Evolutionary conservation across 2,113 vertebrate species (phyloP).

Genomic region (Sitta europaea): DNA sequence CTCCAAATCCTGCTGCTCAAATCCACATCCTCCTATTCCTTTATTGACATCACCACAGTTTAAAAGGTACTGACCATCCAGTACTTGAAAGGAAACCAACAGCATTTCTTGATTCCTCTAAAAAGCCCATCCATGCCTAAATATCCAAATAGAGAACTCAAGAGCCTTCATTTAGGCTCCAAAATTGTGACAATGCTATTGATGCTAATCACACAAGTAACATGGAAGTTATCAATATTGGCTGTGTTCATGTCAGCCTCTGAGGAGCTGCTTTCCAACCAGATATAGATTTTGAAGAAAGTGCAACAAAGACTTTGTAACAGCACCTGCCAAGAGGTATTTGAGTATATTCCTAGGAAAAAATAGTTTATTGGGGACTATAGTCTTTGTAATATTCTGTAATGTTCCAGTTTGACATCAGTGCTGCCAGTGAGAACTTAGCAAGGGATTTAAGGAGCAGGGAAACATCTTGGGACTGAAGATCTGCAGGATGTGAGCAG

Average conservation of each 20-base stretch:
- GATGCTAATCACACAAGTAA: background rate
- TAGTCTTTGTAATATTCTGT: background rate
- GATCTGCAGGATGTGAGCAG: conserved; percentile 3
- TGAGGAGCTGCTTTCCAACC: background rate
- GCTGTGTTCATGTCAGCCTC: background rate
- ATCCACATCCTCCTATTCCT: background rate
- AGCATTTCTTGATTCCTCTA: background rate
- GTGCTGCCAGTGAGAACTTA: conserved; percentile 59
- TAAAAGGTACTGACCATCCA: background rate
- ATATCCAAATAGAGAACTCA: background rate
- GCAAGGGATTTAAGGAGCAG: conserved; percentile 38
- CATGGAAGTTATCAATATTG: background rate
- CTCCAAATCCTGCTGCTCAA: background rate
- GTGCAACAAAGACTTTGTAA: background rate
- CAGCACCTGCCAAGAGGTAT: background rate
- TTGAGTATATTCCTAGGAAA: background rate
- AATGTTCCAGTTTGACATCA: background rate
- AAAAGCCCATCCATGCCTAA: background rate
- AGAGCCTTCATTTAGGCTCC: background rate
- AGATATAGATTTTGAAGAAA: background rate
- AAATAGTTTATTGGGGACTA: background rate
- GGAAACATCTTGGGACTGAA: conserved; percentile 5
- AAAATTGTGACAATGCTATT: background rate
- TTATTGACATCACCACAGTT: background rate
- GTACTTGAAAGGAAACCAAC: background rate